Conservation (phyloP, 2,797 vertebrate species). For the Acipenser oxyrinchus region DNA sequence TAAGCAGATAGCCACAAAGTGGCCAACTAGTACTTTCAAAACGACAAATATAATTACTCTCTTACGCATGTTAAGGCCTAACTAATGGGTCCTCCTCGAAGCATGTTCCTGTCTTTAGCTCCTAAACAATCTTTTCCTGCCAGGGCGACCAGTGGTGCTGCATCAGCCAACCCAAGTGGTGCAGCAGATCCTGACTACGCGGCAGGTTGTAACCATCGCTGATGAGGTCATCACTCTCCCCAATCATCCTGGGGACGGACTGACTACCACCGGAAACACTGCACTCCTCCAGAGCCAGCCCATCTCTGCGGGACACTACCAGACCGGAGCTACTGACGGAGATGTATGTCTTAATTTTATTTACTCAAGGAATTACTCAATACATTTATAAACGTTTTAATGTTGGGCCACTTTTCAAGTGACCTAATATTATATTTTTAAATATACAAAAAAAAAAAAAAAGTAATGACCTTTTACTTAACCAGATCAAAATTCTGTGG, state of each 20-base stretch:
- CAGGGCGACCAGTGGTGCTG: slow-evolving; percentile 71
- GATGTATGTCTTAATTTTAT: slow-evolving; percentile 69
- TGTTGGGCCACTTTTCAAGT: too few relatives aligned
- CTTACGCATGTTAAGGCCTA: too few relatives aligned
- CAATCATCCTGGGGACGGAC: slow-evolving; percentile 48
- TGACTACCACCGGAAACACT: slow-evolving; percentile 31
- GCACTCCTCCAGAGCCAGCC: slow-evolving; percentile 24
- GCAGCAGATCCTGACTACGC: slow-evolving; percentile 57
- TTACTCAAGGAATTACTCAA: too few relatives aligned
- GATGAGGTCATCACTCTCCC: slow-evolving; percentile 56
- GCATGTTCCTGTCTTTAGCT: too few relatives aligned
- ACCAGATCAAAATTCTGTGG: neutral
- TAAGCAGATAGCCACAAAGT: too few relatives aligned
- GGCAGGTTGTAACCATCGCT: slow-evolving; percentile 48
- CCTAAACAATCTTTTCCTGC: neutral
- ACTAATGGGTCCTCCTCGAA: too few relatives aligned
- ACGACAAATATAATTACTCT: too few relatives aligned
- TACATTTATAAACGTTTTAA: too few relatives aligned
- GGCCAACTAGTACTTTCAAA: too few relatives aligned
- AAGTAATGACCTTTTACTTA: too few relatives aligned
- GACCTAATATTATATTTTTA: too few relatives aligned
- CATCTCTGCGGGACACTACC: slow-evolving; percentile 37
- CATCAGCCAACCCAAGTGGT: slow-evolving; percentile 67
- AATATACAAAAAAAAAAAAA: too few relatives aligned
- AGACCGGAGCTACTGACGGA: slow-evolving; percentile 48